These are phyloP conservation scores for Bombylius discolor DNA, from an alignment of 2,888 invertebrate species.

Conservation along the genomic window DNA sequence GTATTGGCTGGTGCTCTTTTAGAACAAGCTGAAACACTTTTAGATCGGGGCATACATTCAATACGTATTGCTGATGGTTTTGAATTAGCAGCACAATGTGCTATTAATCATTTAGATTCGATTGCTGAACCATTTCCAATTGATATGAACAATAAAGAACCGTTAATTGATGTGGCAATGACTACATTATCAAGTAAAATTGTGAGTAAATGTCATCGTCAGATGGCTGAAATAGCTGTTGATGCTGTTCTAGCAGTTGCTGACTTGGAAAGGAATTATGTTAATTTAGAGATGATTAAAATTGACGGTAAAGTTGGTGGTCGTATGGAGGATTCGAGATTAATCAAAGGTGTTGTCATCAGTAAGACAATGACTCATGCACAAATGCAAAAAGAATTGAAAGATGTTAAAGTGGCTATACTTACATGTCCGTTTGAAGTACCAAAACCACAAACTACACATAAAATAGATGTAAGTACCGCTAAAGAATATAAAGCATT, in stretches of 20 bases:
- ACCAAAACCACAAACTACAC: conserved; percentile 99
- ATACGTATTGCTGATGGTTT: conserved; percentile 41
- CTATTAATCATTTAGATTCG: conserved; percentile 69
- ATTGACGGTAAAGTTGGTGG: conserved; percentile 96
- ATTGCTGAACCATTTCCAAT: conserved; percentile 85
- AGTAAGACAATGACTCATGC: conserved; percentile 99
- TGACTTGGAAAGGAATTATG: conserved; percentile 79
- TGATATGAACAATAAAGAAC: conserved; percentile 67
- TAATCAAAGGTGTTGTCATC: conserved; percentile 92
- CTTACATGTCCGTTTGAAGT: conserved; percentile 99
- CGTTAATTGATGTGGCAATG: conserved; percentile 89
- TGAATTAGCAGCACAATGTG: conserved; percentile 86
- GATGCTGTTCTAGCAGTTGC: conserved; percentile 93
- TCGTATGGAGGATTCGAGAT: conserved; percentile 87
- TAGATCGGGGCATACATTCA: conserved; percentile 97
- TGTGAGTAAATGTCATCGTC: conserved; percentile 88
- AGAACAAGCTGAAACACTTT: conserved; percentile 82
- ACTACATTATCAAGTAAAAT: conserved; percentile 98
- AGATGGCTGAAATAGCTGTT: conserved; percentile 99
- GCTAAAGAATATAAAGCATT: conserved; percentile 91
- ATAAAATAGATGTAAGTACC: conserved; percentile 94
- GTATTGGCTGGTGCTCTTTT: conserved; percentile 70
- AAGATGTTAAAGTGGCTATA: conserved; percentile 88
- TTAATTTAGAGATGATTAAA: conserved; percentile 98
- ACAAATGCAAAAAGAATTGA: conserved; percentile 91